Evolutionary conservation across 2,888 invertebrate genomes (phyloP).

Genomic region (Euplexia lucipara): DNA sequence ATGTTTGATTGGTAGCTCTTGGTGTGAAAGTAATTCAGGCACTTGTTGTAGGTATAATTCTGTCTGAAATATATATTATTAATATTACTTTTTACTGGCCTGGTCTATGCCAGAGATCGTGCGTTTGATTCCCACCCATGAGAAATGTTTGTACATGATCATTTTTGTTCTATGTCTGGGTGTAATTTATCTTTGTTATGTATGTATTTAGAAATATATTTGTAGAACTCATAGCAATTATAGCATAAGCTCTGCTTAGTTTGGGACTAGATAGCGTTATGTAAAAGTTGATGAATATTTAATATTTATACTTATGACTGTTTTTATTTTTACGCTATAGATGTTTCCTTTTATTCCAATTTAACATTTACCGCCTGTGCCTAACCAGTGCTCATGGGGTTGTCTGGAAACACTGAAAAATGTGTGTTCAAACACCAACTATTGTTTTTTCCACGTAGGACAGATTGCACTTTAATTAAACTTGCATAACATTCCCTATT

Average conservation of each 20-base stretch:
- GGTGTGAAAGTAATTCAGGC: not conserved
- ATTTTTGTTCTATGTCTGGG: too few relatives aligned
- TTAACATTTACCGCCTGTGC: not conserved
- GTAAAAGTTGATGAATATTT: too few relatives aligned
- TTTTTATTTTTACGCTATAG: not conserved
- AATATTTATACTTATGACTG: too few relatives aligned
- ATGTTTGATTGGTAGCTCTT: not conserved
- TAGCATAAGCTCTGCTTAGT: too few relatives aligned
- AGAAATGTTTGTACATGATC: too few relatives aligned
- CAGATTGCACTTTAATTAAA: conserved; percentile 16
- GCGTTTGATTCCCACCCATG: too few relatives aligned
- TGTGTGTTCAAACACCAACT: not conserved
- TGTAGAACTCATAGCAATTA: too few relatives aligned
- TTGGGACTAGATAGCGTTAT: too few relatives aligned
- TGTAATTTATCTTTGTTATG: too few relatives aligned
- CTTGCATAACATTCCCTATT: conserved; percentile 6
- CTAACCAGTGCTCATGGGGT: not conserved
- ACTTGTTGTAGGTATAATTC: not conserved
- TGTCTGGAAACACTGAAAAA: not conserved
- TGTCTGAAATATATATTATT: not conserved
- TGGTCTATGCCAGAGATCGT: too few relatives aligned
- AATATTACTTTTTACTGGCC: too few relatives aligned
- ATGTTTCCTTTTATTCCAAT: not conserved
- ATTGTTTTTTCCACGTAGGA: not conserved
- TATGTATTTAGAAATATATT: too few relatives aligned